phyloP scores from a whole-genome alignment of 2,888 invertebrate species.

The Drosophila leonis region DNA sequence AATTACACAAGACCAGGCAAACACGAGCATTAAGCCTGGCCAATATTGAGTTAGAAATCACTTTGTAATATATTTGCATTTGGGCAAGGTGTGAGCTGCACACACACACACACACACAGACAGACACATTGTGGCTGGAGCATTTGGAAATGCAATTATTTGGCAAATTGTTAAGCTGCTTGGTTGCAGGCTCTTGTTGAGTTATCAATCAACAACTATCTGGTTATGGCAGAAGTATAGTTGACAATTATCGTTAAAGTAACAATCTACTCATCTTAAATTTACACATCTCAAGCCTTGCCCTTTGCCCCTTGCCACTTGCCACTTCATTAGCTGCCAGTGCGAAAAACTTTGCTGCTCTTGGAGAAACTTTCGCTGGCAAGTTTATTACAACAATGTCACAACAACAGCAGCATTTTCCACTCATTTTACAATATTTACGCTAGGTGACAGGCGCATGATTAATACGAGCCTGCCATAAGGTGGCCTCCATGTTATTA shows the following conservation, averaged over 20 bases:
- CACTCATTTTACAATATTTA: conserved; percentile 73
- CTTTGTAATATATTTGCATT: conserved; percentile 44
- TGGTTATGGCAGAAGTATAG: conserved; percentile 34
- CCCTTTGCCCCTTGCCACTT: conserved; percentile 23
- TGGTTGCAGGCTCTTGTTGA: conserved; percentile 2
- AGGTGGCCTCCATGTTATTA: conserved; percentile 50
- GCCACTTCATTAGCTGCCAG: conserved; percentile 63
- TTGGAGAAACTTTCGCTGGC: conserved; percentile 54
- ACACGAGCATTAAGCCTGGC: conserved; percentile 29
- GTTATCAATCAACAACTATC: conserved; percentile 33
- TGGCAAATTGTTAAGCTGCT: conserved; percentile 57
- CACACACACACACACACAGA: not conserved
- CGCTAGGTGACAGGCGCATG: conserved; percentile 76
- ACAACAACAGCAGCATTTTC: conserved; percentile 49
- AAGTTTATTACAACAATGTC: conserved; percentile 68
- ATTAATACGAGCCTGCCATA: conserved; percentile 67
- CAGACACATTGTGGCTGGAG: not conserved
- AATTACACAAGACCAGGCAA: conserved; percentile 35
- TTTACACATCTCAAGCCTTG: conserved; percentile 48
- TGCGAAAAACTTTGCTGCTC: conserved; percentile 53
- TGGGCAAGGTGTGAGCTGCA: conserved; percentile 31
- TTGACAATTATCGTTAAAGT: conserved; percentile 1
- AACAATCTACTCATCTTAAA: conserved; percentile 15
- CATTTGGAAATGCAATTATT: conserved; percentile 58
- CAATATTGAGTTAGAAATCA: conserved; percentile 67